A percentile compares a stretch with the other conserved stretches of the same genome.
These are phyloP conservation scores for Nasua narica DNA, from an alignment of 2,797 vertebrate species.

Conservation along the genomic window DNA sequence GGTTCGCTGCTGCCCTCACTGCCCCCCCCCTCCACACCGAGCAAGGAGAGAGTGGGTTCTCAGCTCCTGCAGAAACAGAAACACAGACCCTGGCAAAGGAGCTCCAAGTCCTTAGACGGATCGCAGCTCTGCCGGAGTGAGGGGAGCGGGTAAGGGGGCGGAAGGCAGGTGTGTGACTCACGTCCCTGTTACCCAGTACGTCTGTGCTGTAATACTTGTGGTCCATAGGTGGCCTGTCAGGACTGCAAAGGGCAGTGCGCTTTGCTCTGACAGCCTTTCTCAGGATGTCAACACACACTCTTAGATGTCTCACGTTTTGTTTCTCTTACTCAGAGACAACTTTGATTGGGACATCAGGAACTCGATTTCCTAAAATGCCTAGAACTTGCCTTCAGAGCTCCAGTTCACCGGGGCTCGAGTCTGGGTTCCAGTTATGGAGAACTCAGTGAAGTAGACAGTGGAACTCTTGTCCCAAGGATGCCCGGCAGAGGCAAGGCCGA, in stretches of 20 bases:
- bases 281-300: not conserved
- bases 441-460: not conserved
- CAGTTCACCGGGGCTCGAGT: not conserved
- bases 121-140: not conserved
- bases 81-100: not conserved
- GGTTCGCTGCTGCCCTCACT: not conserved
- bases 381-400: not conserved
- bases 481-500: not conserved
- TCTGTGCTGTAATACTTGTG: not conserved
- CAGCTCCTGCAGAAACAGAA: not conserved
- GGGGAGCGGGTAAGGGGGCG: not conserved
- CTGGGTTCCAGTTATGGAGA: not conserved
- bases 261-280: not conserved
- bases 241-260: not conserved
- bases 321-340: not conserved
- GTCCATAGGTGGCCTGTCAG: not conserved
- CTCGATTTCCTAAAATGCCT: not conserved
- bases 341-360: not conserved
- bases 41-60: not conserved
- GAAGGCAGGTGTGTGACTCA: not conserved
- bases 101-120: not conserved
- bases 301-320: not conserved
- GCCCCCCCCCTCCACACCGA: not conserved
- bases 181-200: fast-evolving
- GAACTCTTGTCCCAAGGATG: not conserved